Base-by-base conservation (phyloP, 1,140 invertebrate species). In the Orius insidiosus region DNA sequence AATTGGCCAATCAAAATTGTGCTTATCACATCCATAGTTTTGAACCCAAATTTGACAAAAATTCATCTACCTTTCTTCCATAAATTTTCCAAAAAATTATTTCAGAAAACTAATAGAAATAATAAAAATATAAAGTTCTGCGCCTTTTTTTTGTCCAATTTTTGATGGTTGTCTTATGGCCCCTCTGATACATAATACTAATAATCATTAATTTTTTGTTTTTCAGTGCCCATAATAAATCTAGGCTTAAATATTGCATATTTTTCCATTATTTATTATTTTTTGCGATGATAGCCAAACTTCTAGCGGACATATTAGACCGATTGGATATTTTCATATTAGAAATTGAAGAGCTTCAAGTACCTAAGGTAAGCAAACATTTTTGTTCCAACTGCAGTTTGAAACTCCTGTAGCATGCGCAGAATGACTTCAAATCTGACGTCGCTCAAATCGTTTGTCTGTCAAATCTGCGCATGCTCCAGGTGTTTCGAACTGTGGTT, bases 231-330 rank as follows among this genome's bases (percentile, higher is more conserved):
- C 68, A 82, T 57, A 90, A 89, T 64, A 95, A 95, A 69, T 85
- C 80, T 54, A 76, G 87, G 60, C 72, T 94, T 56, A 87, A 86
- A 63, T 85, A 81, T 63, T 89, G 85, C 67, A 84, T 93, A 65
- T 88, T 89, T 69, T 83, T 86, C 65, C 90, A 95, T 62, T 81
- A 85, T 59, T 63, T 92, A 41, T 68, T 96, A 49, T 87, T 90
- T 60, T 76, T 90, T 61, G 70, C 78, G 48, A 90, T 96, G 85
- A 62, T 92, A 57, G 76, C 85, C 44, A 95, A 95, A 66, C 67
- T 96, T 53, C 82, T 79, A 38, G 83, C 86, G 33, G 86, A 92
- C 63, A 82, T 94, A 57, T 70, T 94, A 57, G 88, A 93, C 65
- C 76, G 76, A 62, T 70, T 92, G 56, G 87, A 92, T 64, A 83